Percentiles rank a stretch among this genome's conserved stretches.
phyloP scores from a whole-genome alignment of 2,113 vertebrate genomes.

The Pelvicachromis taeniatus region DNA sequence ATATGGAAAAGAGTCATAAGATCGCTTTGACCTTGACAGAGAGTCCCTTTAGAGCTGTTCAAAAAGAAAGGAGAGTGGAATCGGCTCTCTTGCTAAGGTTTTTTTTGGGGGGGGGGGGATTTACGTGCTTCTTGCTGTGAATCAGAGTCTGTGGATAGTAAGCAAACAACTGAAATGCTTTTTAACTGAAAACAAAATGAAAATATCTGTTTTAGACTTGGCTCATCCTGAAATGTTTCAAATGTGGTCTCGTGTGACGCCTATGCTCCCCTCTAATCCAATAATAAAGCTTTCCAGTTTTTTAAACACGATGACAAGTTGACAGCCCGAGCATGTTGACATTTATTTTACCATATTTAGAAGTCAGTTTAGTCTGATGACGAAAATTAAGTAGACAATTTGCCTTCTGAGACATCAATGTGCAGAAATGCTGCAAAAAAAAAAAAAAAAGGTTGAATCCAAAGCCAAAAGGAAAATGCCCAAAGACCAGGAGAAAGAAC shows the following conservation, averaged over 20 bases:
- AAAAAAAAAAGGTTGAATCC: background rate
- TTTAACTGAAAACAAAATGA: background rate
- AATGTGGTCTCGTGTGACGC: background rate
- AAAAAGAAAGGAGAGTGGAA: conserved; percentile 22
- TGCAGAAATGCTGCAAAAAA: background rate
- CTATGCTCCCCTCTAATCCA: background rate
- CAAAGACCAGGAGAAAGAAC: background rate
- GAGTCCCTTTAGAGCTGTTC: conserved; percentile 43
- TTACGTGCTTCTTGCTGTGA: background rate
- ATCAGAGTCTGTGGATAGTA: background rate
- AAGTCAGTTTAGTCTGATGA: background rate
- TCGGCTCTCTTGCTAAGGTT: background rate
- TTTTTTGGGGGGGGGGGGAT: background rate
- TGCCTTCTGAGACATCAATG: background rate
- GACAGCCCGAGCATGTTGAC: background rate
- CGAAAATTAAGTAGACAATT: background rate
- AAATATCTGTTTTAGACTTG: background rate
- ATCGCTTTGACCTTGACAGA: conserved; percentile 56
- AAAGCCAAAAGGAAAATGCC: background rate
- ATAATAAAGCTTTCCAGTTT: background rate
- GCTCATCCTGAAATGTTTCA: background rate
- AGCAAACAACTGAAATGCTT: background rate
- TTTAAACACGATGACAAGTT: background rate
- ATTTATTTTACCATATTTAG: conserved; percentile 3
- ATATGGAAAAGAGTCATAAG: conserved; percentile 19